Conservation (phyloP, 2,113 vertebrate species). For the Istiophorus platypterus region DNA sequence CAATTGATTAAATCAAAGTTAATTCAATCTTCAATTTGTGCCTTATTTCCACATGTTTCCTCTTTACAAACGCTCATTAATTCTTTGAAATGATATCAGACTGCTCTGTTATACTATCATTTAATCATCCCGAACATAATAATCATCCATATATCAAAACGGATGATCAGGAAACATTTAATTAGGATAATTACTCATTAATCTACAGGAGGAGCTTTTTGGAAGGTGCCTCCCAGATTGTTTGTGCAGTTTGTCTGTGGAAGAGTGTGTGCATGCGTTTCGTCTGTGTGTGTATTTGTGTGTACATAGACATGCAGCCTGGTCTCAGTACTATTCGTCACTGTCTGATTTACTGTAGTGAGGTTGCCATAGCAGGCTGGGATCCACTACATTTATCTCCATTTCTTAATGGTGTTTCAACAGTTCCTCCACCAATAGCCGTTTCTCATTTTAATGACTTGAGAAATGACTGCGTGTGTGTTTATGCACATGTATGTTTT, state of each 20-base stretch:
- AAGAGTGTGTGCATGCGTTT: constrained; percentile 37
- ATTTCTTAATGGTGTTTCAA: constrained; percentile 89
- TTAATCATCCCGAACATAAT: constrained; percentile 79
- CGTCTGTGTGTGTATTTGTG: constrained; percentile 41
- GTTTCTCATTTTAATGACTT: constrained; percentile 87
- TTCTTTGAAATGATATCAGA: constrained; percentile 69
- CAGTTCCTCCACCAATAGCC: constrained; percentile 81
- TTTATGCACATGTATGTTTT: constrained; percentile 6
- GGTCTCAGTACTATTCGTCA: constrained; percentile 80
- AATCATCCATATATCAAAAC: constrained; percentile 74
- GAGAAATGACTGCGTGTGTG: constrained; percentile 73
- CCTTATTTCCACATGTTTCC: constrained; percentile 62
- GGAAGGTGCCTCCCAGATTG: constrained; percentile 58
- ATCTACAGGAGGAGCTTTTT: constrained; percentile 58
- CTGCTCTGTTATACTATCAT: constrained; percentile 66
- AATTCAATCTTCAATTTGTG: constrained; percentile 72
- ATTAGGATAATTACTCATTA: constrained; percentile 82
- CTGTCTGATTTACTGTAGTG: constrained; percentile 85
- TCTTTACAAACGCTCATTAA: constrained; percentile 69
- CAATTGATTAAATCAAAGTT: constrained; percentile 68
- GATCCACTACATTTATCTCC: constrained; percentile 86
- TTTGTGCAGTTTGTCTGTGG: constrained; percentile 42
- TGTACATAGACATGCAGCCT: constrained; percentile 52
- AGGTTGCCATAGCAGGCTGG: constrained; percentile 71
- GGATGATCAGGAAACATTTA: constrained; percentile 78